Base-by-base conservation (phyloP, 1,140 invertebrate species). In the Pogonomyrmex californicus region DNA sequence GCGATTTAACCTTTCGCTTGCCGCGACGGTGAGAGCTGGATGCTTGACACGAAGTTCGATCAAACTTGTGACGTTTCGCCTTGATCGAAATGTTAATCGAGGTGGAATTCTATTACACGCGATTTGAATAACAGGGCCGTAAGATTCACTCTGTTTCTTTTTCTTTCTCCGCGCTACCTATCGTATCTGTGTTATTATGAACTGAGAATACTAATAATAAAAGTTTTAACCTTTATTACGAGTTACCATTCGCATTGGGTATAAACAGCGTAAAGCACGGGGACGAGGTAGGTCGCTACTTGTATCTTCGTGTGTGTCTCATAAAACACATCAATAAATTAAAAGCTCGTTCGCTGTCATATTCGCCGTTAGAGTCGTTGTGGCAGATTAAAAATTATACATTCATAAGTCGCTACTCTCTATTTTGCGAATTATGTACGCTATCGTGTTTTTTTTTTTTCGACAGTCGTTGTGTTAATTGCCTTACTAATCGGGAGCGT, bases 311-410 rank as follows among this genome's bases (percentile, higher is more conserved):
- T 83, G 17, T 23, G 70, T 75, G 68, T 75, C 79, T 83, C 79
- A 38, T 83, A 83, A 83, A 83, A 83, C 79, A 60, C 23, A 83
- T 83, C 79, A 83, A 83, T 83, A 83, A 83, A 83, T 83, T 83
- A 83, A 83, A 83, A 83, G 79, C 68, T 73, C 68, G 68, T 83
- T 83, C 70, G 56, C 54, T 47, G 79, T 82, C 79, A 82, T 71
- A 71, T 47, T 73, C 79, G 66, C 41, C 30, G 68, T 83, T 83
- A 83, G 68, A 83, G 79, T 83, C 68, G 68, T 83, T 83, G 79
- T 33, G 79, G 68, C 41, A 73, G 68, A 83, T 83, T 83, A 83
- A 83, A 83, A 83, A 83, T 83, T 83, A 83, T 75, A 83, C 79
- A 83, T 83, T 83, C 79, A 83, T 83, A 83, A 75, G 68, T 83